Conservation (phyloP, 2,113 vertebrate genomes). For the Eurypyga helias region DNA sequence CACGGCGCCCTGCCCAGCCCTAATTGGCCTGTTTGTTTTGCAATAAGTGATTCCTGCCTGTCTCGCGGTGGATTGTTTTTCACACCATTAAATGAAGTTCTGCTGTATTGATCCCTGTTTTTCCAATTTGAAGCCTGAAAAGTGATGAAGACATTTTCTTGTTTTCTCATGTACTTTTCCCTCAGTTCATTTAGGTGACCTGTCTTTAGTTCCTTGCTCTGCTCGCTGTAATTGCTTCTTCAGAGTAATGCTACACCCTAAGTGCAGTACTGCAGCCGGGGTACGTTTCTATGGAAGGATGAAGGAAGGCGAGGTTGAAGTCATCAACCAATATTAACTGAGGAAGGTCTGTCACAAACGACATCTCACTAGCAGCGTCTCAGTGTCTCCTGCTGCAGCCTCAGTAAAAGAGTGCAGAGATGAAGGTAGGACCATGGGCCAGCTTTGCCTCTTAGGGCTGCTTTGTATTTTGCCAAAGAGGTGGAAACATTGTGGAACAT, state of each 20-base stretch:
- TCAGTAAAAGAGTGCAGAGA: neutral
- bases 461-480: neutral
- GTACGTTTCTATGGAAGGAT: neutral
- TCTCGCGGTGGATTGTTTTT: constrained; percentile 71
- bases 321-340: neutral
- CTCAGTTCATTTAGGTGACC: constrained; percentile 68
- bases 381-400: neutral
- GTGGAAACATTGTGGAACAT: accelerated
- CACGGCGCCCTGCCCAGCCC: neutral
- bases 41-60: constrained; percentile 72
- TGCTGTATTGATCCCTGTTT: constrained; percentile 75
- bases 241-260: constrained; percentile 9
- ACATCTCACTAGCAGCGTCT: neutral
- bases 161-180: constrained; percentile 57
- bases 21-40: constrained; percentile 74
- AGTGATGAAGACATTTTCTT: constrained; percentile 77
- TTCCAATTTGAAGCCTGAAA: constrained; percentile 74
- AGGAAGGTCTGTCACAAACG: neutral
- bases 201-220: constrained; percentile 54
- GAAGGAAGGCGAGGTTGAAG: constrained; percentile 10
- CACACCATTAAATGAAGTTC: constrained; percentile 79
- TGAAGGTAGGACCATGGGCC: neutral
- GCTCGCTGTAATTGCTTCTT: constrained; percentile 66
- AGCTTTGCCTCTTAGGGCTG: neutral
- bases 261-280: neutral